Evolutionary conservation across 2,888 invertebrate genomes (phyloP).

Genomic region (Melieria crassipennis): DNA sequence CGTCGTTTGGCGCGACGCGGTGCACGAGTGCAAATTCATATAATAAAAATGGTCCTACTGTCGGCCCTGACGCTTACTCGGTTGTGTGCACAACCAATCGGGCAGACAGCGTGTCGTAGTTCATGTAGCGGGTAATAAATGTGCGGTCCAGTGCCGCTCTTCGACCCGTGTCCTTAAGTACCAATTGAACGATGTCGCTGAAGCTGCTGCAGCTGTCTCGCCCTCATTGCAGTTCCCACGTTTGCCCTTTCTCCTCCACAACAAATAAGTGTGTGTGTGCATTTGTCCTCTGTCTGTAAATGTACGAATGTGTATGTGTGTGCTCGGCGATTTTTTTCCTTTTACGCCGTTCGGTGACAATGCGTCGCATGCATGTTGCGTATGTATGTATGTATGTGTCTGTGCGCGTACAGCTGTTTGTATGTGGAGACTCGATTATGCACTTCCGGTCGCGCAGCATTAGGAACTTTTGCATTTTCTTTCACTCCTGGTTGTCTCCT

Average conservation of each 20-base stretch:
- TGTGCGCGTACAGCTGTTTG: background rate
- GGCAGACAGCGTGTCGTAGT: background rate
- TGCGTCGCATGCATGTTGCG: background rate
- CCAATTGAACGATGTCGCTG: too few species aligned
- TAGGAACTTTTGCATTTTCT: too few species aligned
- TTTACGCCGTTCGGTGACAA: slow-evolving; percentile 11
- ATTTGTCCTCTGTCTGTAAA: background rate
- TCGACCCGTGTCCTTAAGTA: background rate
- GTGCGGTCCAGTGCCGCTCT: slow-evolving; percentile 13
- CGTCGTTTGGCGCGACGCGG: background rate
- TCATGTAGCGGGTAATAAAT: slow-evolving; percentile 23
- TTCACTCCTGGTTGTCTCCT: too few species aligned
- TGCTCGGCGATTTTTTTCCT: slow-evolving; percentile 6
- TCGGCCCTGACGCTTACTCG: background rate
- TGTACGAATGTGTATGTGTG: background rate
- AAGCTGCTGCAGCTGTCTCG: too few species aligned
- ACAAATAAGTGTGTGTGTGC: background rate
- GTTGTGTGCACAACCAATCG: background rate
- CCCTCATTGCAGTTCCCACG: too few species aligned
- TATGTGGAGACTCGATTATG: slow-evolving; percentile 25
- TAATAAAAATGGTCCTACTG: too few species aligned
- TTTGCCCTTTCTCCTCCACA: too few species aligned
- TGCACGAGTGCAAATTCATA: too few species aligned
- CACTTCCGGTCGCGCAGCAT: slow-evolving; percentile 20
- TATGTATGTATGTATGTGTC: background rate